Base-by-base conservation (phyloP, 64 coral and sea anemone species). In the Porites australiensis region DNA sequence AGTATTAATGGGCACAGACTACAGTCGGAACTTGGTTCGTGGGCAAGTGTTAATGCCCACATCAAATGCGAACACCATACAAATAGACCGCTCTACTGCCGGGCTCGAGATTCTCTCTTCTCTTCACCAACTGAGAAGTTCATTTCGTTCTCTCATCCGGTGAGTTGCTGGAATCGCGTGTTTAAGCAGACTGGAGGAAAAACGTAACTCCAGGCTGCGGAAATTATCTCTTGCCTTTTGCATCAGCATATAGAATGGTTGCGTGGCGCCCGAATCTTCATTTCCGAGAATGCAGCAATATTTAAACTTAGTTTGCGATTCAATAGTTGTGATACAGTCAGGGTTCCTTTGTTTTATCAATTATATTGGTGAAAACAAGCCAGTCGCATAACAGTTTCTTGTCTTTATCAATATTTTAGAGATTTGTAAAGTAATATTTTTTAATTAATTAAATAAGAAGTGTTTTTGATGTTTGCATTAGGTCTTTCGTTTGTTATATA, bases 331-430 rank as follows among this genome's bases (percentile, higher is more conserved):
- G 81, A 84, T 84, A 84, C 81, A 84, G 63, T 84, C 44, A n/a
- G 63, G 47, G 8, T n/a, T n/a, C 81, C 19, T 84, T 84, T 84
- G 81, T 84, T 84, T 84, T 19, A 84, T 84, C 81, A 84, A 84
- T 84, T 84, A 84, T 67, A 68, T 84, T 66, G 62, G 58, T 84
- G 58, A 84, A 84, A 84, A 84, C 62, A 84, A 84, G 62, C 81
- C 64, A 68, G 63, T 22, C 45, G 47, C 65, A 8, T 84, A 84
- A 69, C 81, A 84, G 16, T 44, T 52, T 65, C 37, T 68, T 50
- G 58, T 47, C 46, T 69, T 69, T 48, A 45, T 47, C 16, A 43
- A 51, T 68, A 84, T 51, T 68, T 68, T 52, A 10, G 9, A 3
- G 58, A 64, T 13, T 82, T 48, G 43, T 43, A 64, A 63, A 63